Evolutionary conservation across 2,888 invertebrate species (phyloP).

Genomic region (Conchocele bisecta): DNA sequence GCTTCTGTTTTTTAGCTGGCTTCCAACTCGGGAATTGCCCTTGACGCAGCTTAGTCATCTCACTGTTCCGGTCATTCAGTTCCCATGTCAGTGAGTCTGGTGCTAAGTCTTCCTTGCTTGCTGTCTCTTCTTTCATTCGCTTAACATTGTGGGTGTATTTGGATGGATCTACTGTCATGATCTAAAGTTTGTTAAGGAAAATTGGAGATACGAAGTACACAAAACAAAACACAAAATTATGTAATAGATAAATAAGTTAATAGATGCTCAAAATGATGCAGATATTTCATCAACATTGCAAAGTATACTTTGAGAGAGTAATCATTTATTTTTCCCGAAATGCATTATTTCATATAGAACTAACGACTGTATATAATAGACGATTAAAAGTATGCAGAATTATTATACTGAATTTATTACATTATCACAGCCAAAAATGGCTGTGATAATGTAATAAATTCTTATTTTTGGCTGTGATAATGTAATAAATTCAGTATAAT

Average conservation of each 20-base stretch:
- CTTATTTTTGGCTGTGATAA: no score
- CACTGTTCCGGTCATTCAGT: slow-evolving; percentile 58
- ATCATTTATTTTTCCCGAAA: no score
- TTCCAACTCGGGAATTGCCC: slow-evolving; percentile 62
- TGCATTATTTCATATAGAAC: no score
- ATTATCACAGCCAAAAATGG: no score
- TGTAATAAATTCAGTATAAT: no score
- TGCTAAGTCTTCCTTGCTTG: slow-evolving; percentile 10
- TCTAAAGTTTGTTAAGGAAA: slow-evolving; percentile 45
- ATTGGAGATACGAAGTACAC: not conserved
- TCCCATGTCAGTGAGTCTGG: slow-evolving; percentile 65
- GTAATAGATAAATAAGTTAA: not conserved
- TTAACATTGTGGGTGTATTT: slow-evolving; percentile 74
- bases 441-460: no score
- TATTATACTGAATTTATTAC: no score
- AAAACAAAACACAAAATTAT: not conserved
- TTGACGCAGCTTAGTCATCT: slow-evolving; percentile 57
- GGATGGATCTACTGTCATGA: slow-evolving; percentile 74
- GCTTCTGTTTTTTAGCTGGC: no score
- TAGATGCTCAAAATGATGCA: not conserved
- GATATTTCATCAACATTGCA: no score
- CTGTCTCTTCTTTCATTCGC: slow-evolving; percentile 57
- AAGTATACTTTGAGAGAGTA: no score
- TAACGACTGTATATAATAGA: no score
- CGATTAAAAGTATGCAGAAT: no score